These are phyloP conservation scores for Eciton burchellii DNA, from an alignment of 1,140 invertebrate genomes.

Conservation along the genomic window DNA sequence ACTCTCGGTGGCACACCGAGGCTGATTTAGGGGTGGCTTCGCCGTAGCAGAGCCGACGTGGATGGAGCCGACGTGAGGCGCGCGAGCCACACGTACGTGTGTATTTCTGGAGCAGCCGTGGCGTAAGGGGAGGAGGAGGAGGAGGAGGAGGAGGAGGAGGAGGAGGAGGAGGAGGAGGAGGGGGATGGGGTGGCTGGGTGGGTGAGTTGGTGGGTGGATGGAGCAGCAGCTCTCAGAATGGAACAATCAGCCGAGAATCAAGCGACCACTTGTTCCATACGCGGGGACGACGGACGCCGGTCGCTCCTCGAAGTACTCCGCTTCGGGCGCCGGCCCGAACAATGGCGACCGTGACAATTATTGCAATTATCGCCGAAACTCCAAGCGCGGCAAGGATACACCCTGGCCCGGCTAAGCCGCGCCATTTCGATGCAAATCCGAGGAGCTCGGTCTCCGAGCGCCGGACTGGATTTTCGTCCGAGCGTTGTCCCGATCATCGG, in stretches of 20 bases:
- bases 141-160: conserved; percentile 32
- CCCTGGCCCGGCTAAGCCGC: conserved; percentile 66
- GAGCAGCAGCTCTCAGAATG: conserved; percentile 82
- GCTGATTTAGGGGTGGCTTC: conserved; percentile 57
- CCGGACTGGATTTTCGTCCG: neutral
- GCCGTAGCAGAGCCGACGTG: conserved; percentile 48
- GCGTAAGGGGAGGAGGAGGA: conserved; percentile 30
- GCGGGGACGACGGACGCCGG: conserved; percentile 77
- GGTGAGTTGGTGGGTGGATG: conserved; percentile 59
- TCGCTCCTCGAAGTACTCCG: conserved; percentile 78
- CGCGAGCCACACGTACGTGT: conserved; percentile 64
- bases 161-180: too few species aligned
- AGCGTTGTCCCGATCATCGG: neutral
- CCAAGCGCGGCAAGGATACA: conserved; percentile 66
- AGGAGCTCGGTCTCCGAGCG: neutral
- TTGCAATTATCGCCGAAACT: conserved; percentile 83
- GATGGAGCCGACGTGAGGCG: conserved; percentile 65
- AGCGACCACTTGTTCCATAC: conserved; percentile 85
- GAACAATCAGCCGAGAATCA: conserved; percentile 86
- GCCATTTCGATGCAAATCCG: conserved; percentile 81
- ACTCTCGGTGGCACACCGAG: conserved; percentile 47
- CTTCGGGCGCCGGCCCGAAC: conserved; percentile 71
- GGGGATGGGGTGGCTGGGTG: too few species aligned
- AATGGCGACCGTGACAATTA: conserved; percentile 82
- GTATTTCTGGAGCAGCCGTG: conserved; percentile 60